Conservation (phyloP, 2,888 invertebrate species). For the Acleris laterana region DNA sequence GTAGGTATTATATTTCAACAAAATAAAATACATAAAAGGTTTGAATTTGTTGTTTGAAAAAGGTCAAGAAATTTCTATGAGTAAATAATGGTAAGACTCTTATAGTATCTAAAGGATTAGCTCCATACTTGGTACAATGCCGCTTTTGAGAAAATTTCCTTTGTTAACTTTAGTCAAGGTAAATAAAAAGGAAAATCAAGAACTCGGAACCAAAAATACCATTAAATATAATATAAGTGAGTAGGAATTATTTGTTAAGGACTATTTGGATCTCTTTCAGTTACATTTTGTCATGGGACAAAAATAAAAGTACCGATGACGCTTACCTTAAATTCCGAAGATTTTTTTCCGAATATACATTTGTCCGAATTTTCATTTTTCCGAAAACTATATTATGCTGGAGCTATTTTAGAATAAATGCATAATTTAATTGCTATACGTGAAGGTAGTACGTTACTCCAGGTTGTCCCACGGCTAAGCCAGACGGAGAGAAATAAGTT, state of each 20-base stretch:
- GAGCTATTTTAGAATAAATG: too few relatives aligned
- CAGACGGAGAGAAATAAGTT: too few relatives aligned
- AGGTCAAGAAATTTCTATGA: background rate
- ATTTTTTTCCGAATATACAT: too few relatives aligned
- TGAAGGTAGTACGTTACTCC: too few relatives aligned
- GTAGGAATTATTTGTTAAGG: background rate
- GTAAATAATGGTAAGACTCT: background rate
- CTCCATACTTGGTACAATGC: background rate
- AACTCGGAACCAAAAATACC: background rate
- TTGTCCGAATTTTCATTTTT: too few relatives aligned
- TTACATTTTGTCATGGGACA: background rate
- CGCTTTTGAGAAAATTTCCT: background rate
- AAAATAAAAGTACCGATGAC: too few relatives aligned
- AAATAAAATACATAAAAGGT: too few relatives aligned
- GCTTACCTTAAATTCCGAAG: too few relatives aligned
- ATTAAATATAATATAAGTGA: background rate
- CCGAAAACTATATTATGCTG: too few relatives aligned
- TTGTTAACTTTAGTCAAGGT: background rate
- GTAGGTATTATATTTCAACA: too few relatives aligned
- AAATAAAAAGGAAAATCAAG: background rate
- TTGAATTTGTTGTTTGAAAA: background rate
- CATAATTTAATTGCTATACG: too few relatives aligned
- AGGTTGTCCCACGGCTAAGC: too few relatives aligned
- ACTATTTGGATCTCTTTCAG: background rate
- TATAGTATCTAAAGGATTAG: slow-evolving; percentile 2